phyloP scores from a whole-genome alignment of 2,888 invertebrate species.

The Tribolium freemani region DNA sequence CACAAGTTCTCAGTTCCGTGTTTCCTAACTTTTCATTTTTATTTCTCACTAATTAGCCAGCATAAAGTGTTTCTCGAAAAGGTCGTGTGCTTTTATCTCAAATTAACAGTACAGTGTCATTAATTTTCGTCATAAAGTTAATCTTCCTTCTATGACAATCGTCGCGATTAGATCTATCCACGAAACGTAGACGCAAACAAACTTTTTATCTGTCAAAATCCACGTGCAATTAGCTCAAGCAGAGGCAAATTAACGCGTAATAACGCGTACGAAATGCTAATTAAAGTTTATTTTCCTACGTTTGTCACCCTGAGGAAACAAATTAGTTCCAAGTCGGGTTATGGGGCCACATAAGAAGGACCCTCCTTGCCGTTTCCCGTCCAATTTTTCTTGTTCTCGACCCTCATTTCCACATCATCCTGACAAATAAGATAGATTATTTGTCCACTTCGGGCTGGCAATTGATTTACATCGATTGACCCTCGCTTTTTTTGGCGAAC shows the following conservation, averaged over 20 bases:
- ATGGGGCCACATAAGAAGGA: slow-evolving; percentile 33
- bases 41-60: not conserved
- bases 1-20: not conserved
- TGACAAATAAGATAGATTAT: slow-evolving; percentile 68
- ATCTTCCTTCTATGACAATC: not conserved
- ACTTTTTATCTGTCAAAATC: slow-evolving; percentile 3
- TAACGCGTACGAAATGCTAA: slow-evolving; percentile 22
- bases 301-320: slow-evolving; percentile 34
- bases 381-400: slow-evolving; percentile 63
- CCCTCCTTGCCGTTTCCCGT: slow-evolving; percentile 50
- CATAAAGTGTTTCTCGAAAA: not conserved
- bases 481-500: slow-evolving; percentile 49
- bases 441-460: slow-evolving; percentile 66
- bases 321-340: slow-evolving; percentile 30
- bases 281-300: slow-evolving; percentile 22
- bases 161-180: not conserved
- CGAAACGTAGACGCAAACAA: not conserved
- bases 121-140: not conserved
- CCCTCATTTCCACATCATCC: slow-evolving; percentile 65
- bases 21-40: not conserved
- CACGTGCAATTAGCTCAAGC: slow-evolving; percentile 1
- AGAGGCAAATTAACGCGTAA: slow-evolving; percentile 8
- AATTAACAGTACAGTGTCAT: not conserved
- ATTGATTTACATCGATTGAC: slow-evolving; percentile 68
- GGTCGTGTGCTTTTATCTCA: not conserved